Conservation (phyloP, 1,140 invertebrate species). For the Bombus cullumanus region DNA sequence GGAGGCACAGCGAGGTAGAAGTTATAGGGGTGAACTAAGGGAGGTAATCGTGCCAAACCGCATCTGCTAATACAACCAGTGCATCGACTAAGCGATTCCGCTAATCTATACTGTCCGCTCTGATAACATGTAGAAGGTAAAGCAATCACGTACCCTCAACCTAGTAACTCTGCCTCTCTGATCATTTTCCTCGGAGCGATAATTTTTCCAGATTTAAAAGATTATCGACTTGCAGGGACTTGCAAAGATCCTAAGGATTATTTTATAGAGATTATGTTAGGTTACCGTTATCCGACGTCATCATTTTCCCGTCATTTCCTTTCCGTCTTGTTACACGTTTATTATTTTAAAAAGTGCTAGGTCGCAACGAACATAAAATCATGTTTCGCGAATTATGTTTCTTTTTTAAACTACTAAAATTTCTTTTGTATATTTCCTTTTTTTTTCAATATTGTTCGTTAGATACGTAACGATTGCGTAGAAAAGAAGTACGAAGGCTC, state of each 20-base stretch:
- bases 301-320: neutral
- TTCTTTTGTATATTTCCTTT: neutral
- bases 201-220: conserved; percentile 10
- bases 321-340: neutral
- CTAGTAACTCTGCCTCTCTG: conserved; percentile 7
- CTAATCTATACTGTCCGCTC: conserved; percentile 65
- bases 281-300: neutral
- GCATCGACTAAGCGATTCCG: conserved; percentile 62
- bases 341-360: neutral
- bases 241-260: neutral
- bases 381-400: neutral
- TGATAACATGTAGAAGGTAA: conserved; percentile 58
- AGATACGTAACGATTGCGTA: neutral
- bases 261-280: neutral
- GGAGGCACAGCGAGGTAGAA: neutral
- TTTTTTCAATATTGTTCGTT: neutral
- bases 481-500: neutral
- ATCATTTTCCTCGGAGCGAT: conserved; percentile 52
- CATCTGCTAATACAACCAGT: conserved; percentile 65
- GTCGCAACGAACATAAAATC: neutral
- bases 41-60: conserved; percentile 67
- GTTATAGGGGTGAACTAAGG: conserved; percentile 23
- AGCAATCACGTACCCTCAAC: conserved; percentile 37
- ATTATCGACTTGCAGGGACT: neutral
- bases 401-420: neutral